These are phyloP conservation scores for Brotogeris chrysoptera DNA, from an alignment of 2,797 vertebrate species.

Conservation along the genomic window DNA sequence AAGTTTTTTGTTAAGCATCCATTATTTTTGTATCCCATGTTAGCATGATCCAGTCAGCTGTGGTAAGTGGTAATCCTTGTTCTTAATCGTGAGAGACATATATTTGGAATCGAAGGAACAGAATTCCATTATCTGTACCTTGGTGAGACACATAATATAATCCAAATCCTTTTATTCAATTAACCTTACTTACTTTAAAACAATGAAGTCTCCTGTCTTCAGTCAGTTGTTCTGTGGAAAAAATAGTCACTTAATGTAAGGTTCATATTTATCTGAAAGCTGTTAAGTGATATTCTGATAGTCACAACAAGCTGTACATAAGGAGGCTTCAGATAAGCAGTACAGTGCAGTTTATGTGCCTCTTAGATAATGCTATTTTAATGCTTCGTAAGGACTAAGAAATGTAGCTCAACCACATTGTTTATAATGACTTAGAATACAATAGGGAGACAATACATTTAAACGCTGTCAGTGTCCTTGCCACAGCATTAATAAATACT, in stretches of 20 bases:
- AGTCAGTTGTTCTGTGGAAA: neutral
- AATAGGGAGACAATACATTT: neutral
- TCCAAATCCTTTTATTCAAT: conserved; percentile 43
- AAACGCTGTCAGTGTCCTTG: neutral
- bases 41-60: neutral
- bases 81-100: conserved; percentile 1
- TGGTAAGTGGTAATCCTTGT: neutral
- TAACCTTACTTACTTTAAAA: conserved; percentile 44
- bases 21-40: neutral
- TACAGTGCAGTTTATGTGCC: neutral
- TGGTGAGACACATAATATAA: conserved; percentile 50
- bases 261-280: neutral
- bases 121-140: conserved; percentile 36
- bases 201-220: conserved; percentile 12
- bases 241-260: neutral
- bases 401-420: neutral
- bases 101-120: conserved; percentile 21
- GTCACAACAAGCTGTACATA: neutral
- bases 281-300: neutral
- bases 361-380: neutral
- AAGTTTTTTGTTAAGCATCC: neutral
- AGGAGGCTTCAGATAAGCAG: neutral
- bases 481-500: neutral
- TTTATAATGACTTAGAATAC: neutral
- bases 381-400: neutral